Conservation (phyloP, 2,113 vertebrate species). For the Tyrannus savana region DNA sequence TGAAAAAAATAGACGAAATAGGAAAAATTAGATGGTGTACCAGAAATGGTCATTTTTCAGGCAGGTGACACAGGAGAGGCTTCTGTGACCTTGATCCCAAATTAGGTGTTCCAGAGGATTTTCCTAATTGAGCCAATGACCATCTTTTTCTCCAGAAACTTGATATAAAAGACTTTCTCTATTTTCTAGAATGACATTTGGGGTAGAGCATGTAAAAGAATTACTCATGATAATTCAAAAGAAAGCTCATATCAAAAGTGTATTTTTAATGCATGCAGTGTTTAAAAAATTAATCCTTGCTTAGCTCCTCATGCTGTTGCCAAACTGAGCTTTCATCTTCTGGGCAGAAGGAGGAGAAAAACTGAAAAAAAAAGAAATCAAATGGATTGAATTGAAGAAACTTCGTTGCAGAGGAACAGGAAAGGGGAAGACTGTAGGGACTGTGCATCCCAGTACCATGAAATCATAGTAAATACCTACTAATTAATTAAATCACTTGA, state of each 20-base stretch:
- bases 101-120: not conserved
- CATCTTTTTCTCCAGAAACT: not conserved
- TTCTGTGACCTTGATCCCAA: not conserved
- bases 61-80: not conserved
- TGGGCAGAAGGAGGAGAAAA: not conserved
- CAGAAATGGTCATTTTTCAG: not conserved
- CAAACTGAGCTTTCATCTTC: not conserved
- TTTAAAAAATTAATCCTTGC: not conserved
- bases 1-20: not conserved
- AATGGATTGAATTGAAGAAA: not conserved
- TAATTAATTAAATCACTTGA: not conserved
- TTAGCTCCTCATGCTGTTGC: not conserved
- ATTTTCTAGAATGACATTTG: not conserved
- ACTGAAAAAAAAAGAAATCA: not conserved
- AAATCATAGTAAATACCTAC: not conserved
- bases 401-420: not conserved
- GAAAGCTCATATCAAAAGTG: not conserved
- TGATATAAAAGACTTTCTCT: not conserved
- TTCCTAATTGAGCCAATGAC: not conserved
- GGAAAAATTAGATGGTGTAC: not conserved
- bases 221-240: not conserved
- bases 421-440: not conserved
- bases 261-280: not conserved
- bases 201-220: not conserved
- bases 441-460: not conserved